Percentiles rank a stretch among this genome's conserved stretches.
Evolutionary conservation across 2,888 invertebrate genomes (phyloP).

Genomic region (Euplexia lucipara): DNA sequence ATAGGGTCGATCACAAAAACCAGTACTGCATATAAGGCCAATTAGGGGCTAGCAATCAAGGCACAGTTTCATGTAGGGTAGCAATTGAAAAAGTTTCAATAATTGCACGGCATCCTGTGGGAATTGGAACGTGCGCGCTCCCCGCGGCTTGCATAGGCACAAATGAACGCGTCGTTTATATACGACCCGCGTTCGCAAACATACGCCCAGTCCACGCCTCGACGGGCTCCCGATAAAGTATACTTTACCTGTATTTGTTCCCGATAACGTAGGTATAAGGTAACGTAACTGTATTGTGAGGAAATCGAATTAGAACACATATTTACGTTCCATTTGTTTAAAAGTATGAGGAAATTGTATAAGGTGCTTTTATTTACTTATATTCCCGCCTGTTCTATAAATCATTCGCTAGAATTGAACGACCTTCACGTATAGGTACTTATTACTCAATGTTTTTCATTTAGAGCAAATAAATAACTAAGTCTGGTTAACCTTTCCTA

Average conservation of each 20-base stretch:
- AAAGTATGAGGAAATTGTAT: constrained; percentile 17
- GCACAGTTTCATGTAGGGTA: constrained; percentile 58
- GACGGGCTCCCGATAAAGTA: constrained; percentile 37
- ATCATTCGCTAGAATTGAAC: background rate
- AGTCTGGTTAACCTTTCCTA: constrained; percentile 3
- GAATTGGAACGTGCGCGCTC: constrained; percentile 71
- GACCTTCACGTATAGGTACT: background rate
- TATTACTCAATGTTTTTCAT: background rate
- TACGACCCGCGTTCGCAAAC: constrained; percentile 48
- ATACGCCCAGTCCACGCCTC: constrained; percentile 38
- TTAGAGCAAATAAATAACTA: background rate
- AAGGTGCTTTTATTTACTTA: background rate
- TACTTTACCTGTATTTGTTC: constrained; percentile 35
- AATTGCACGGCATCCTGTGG: constrained; percentile 67
- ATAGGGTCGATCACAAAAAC: constrained; percentile 29
- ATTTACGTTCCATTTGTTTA: constrained; percentile 22
- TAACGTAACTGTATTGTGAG: constrained; percentile 8
- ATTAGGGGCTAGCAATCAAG: constrained; percentile 58
- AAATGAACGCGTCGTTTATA: constrained; percentile 56
- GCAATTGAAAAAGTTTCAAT: constrained; percentile 79
- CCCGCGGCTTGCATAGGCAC: constrained; percentile 59
- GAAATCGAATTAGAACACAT: constrained; percentile 21
- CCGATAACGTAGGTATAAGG: constrained; percentile 23
- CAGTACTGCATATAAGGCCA: constrained; percentile 13
- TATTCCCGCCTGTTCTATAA: background rate